Evolutionary conservation across 2,797 vertebrate genomes (phyloP).

Genomic region (Benthosema pterotum): DNA sequence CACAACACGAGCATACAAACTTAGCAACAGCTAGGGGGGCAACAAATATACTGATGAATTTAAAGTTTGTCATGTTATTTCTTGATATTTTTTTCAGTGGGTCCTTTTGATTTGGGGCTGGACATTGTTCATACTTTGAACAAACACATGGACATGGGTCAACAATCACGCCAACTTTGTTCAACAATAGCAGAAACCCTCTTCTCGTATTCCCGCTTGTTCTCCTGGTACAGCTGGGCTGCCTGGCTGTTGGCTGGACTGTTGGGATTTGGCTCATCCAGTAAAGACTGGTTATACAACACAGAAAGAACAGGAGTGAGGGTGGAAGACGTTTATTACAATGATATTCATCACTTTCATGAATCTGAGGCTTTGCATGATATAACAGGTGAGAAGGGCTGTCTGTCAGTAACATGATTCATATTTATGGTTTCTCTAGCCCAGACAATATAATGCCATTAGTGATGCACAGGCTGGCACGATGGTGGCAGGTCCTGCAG

Average conservation of each 20-base stretch:
- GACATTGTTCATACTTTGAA: conserved; percentile 84
- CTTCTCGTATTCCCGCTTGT: conserved; percentile 99
- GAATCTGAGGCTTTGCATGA: background rate
- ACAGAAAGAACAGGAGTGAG: conserved; percentile 30
- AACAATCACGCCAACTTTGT: conserved; percentile 99
- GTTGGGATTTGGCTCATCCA: conserved; percentile 99
- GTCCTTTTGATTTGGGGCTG: conserved; percentile 65
- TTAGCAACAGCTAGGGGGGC: conserved; percentile 89
- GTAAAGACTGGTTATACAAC: conserved; percentile 86
- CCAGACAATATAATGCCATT: too few relatives aligned
- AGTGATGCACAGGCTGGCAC: too few relatives aligned
- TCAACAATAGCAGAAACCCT: conserved; percentile 99
- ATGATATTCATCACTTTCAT: background rate
- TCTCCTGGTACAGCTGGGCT: conserved; percentile 98
- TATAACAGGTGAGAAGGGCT: background rate
- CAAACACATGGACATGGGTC: conserved; percentile 81
- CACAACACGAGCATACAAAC: conserved; percentile 93
- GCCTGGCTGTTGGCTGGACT: conserved; percentile 99
- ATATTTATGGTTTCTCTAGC: too few relatives aligned
- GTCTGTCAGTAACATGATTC: too few relatives aligned
- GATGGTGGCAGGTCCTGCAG: too few relatives aligned
- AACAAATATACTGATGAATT: conserved; percentile 83
- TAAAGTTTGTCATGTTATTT: conserved; percentile 66
- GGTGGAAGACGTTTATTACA: conserved; percentile 8
- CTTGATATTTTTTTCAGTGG: conserved; percentile 56